Base-by-base conservation (phyloP, 2,888 invertebrate species). In the Drosophila rellima region DNA sequence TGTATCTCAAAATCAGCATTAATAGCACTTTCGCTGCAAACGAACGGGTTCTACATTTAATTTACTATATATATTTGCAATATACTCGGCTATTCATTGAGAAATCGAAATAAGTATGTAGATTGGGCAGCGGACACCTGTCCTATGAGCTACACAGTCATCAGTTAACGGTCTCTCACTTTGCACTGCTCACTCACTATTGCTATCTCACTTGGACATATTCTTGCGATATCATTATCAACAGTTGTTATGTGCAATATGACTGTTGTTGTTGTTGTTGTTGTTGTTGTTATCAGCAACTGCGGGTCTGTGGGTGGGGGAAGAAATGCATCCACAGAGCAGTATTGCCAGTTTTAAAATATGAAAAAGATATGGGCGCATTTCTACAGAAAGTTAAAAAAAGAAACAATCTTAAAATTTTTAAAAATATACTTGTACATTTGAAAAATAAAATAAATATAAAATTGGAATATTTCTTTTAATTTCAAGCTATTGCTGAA, bases 11-110 rank as follows among this genome's bases (percentile, higher is more conserved):
- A 18, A 23, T 52, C 42, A 64, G 63, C 76, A 82, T 70, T 78
- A 70, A 71, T 72, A 84, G 80, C 85, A 85, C 88, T 88, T 85
- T 85, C 82, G 77, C 82, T 69, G 40, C 54, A 55, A 54, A 48
- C 56, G 52, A 40, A 29, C 26, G 15, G 23, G 26, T 64, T 47
- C 29, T 17, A 31, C 45, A 66, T 40, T 52, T 52, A 56, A 59
- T 61, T 63, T 65, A 65, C 26, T 39, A 17, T 6, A 44, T 33
- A 18, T 17, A 29, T 26, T 26, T 37, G 11, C 13, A 11, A 18
- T 39, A 52, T 40, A 15, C 29, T 59, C 51, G 47, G 4, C 33
- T 56, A 50, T 45, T 70, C 82, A 82, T 86, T 86, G 78, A 82
- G 69, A 78, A 78, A 83, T 80, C 67, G 35, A 48, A 18, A 23